A percentile compares a stretch with the other conserved stretches of the same genome.
These are phyloP conservation scores for Bungarus multicinctus DNA, from an alignment of 2,113 vertebrate genomes.

Conservation along the genomic window DNA sequence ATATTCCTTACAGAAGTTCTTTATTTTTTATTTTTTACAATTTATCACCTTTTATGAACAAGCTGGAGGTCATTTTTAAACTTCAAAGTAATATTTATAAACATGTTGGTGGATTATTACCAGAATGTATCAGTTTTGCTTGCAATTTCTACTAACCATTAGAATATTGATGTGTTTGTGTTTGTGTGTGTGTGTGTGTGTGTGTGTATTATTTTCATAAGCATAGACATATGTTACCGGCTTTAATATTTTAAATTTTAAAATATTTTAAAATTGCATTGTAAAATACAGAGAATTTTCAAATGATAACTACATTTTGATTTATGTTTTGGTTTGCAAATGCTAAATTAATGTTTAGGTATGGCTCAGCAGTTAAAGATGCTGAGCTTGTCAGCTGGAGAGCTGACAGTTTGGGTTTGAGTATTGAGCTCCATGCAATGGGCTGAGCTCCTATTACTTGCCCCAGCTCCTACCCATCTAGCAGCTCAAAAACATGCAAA, in stretches of 20 bases:
- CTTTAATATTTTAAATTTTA: neutral
- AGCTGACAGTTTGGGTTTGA: too few relatives aligned
- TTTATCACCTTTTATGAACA: neutral
- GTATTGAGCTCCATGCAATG: too few relatives aligned
- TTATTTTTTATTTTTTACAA: neutral
- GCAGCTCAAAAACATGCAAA: too few relatives aligned
- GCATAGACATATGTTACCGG: neutral
- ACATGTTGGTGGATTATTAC: neutral
- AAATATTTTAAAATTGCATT: neutral
- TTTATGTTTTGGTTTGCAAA: neutral
- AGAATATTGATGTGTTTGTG: neutral
- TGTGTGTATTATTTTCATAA: neutral
- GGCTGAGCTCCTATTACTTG: too few relatives aligned
- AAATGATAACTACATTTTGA: neutral
- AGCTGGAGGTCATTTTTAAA: neutral
- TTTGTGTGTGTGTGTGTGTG: too few relatives aligned
- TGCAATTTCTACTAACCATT: neutral
- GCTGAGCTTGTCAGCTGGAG: too few relatives aligned
- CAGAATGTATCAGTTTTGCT: neutral
- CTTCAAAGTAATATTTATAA: neutral
- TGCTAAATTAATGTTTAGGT: neutral
- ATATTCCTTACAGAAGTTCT: neutral
- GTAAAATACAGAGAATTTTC: neutral
- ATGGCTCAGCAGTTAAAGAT: neutral
- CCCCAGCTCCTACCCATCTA: too few relatives aligned